Percentiles rank a stretch among this genome's conserved stretches.
Conservation (phyloP, 2,888 invertebrate genomes). For the Ectemnius continuus region DNA sequence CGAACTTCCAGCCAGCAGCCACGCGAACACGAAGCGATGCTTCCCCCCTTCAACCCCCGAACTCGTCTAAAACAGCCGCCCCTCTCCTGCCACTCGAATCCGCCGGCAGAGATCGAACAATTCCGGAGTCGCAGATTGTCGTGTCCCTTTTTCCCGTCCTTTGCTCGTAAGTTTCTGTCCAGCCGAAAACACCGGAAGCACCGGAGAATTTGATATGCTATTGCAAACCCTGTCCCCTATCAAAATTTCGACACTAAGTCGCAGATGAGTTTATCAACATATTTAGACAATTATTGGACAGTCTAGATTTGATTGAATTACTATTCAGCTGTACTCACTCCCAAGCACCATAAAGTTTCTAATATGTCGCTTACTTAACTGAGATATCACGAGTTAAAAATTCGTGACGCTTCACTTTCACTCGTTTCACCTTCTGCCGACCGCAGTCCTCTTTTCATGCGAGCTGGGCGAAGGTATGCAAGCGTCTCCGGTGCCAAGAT, state of each 20-base stretch:
- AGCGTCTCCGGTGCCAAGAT: conserved; percentile 61
- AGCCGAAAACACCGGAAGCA: neutral
- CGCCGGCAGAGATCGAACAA: conserved; percentile 47
- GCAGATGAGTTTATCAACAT: too few relatives aligned
- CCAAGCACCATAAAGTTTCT: too few relatives aligned
- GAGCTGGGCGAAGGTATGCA: conserved; percentile 25
- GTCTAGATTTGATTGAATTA: too few relatives aligned
- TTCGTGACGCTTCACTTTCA: conserved; percentile 40
- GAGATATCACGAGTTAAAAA: too few relatives aligned
- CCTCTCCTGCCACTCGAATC: conserved; percentile 33
- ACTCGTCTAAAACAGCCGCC: conserved; percentile 33
- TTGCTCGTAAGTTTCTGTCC: conserved; percentile 29
- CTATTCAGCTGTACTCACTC: too few relatives aligned
- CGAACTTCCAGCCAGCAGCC: conserved; percentile 61
- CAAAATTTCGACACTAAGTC: too few relatives aligned
- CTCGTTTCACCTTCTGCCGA: conserved; percentile 30
- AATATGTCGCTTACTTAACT: too few relatives aligned
- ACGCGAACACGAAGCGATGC: conserved; percentile 48
- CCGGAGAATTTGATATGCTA: too few relatives aligned
- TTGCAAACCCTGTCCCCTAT: too few relatives aligned
- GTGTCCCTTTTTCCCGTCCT: conserved; percentile 32
- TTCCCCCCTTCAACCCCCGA: conserved; percentile 12
- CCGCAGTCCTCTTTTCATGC: conserved; percentile 14
- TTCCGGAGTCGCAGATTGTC: conserved; percentile 39
- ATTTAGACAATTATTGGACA: too few relatives aligned